phyloP scores from a whole-genome alignment of 2,113 vertebrate genomes.

The Cygnus atratus region DNA sequence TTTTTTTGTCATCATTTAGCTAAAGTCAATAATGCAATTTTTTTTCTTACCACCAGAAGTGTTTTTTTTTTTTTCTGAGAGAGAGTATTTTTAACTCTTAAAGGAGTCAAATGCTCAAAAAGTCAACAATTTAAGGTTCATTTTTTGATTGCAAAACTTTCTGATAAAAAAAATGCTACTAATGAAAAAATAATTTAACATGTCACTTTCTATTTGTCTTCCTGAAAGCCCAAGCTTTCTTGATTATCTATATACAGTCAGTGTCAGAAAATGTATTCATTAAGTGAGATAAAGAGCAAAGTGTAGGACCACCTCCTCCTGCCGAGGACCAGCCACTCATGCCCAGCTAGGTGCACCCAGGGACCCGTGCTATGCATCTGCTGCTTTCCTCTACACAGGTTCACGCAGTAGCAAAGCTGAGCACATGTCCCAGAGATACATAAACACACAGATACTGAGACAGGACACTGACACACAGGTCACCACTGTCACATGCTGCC shows the following conservation, averaged over 20 bases:
- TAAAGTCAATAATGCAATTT: background rate
- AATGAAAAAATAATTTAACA: background rate
- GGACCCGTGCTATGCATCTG: background rate
- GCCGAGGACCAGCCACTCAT: background rate
- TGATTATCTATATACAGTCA: background rate
- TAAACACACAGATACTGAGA: background rate
- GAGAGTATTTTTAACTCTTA: accelerated
- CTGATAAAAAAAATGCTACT: accelerated
- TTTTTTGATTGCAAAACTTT: background rate
- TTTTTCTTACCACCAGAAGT: background rate
- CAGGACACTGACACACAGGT: background rate
- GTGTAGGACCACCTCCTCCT: background rate
- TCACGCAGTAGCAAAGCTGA: background rate
- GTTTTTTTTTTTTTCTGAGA: background rate
- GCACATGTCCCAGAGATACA: background rate
- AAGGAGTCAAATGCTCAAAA: background rate
- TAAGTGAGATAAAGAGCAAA: background rate
- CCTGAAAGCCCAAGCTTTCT: background rate
- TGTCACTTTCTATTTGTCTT: background rate
- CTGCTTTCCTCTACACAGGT: background rate
- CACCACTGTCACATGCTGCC: background rate
- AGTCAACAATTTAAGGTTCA: background rate
- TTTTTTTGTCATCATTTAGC: background rate
- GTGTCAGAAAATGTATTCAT: background rate
- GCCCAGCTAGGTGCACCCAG: background rate